phyloP scores from a whole-genome alignment of 2,797 vertebrate genomes.

The Discoglossus pictus region DNA sequence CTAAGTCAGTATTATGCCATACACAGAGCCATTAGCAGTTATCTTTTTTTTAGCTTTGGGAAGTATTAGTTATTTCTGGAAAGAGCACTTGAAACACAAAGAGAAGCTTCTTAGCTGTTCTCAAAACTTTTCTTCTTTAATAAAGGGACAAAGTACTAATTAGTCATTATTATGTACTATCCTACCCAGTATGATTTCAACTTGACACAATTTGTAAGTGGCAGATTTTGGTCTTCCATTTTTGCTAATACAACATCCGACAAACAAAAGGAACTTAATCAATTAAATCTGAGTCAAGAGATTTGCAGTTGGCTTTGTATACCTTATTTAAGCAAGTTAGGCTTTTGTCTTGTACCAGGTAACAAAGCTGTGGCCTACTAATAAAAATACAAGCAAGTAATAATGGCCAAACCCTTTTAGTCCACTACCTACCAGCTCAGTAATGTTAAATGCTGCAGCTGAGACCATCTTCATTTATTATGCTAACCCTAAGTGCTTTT shows the following conservation, averaged over 20 bases:
- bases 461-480: constrained; percentile 22
- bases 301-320: too few relatives aligned
- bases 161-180: constrained; percentile 9
- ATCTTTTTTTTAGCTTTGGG: too few relatives aligned
- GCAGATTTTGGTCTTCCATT: constrained; percentile 33
- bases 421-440: constrained; percentile 23
- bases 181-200: constrained; percentile 14
- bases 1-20: too few relatives aligned
- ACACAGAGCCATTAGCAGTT: too few relatives aligned
- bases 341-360: neutral
- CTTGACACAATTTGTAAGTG: constrained; percentile 28
- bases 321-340: constrained; percentile 43
- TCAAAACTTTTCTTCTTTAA: constrained; percentile 23
- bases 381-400: neutral
- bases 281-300: constrained; percentile 13
- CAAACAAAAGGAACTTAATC: constrained; percentile 26
- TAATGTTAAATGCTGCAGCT: constrained; percentile 20
- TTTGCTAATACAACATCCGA: constrained; percentile 31
- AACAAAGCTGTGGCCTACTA: constrained; percentile 2
- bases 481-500: constrained; percentile 26
- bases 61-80: too few relatives aligned
- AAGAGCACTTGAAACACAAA: neutral
- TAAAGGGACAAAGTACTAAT: constrained; percentile 12
- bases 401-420: neutral
- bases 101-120: constrained; percentile 23